Percentiles rank a stretch among this genome's conserved stretches.
Evolutionary conservation across 2,113 vertebrate genomes (phyloP).

Genomic region (Podocnemis expansa): DNA sequence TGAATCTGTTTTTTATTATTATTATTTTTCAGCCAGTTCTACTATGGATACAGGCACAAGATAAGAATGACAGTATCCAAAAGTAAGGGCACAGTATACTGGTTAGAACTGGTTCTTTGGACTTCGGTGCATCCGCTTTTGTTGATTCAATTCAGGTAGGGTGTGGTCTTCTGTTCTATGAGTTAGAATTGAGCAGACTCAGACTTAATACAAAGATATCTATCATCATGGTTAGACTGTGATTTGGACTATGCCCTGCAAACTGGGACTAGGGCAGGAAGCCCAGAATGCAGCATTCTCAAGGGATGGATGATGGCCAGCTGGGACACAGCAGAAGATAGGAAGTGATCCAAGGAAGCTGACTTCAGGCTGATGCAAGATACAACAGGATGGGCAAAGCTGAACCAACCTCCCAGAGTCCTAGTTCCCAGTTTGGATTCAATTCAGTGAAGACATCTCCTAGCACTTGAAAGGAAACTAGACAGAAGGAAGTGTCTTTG

Average conservation of each 20-base stretch:
- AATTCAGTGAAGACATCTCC: background rate
- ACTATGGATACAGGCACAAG: background rate
- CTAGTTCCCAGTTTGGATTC: background rate
- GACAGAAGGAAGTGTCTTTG: background rate
- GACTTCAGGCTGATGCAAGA: background rate
- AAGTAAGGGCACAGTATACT: background rate
- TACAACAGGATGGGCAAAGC: background rate
- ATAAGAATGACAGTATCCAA: background rate
- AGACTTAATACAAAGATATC: background rate
- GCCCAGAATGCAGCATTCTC: background rate
- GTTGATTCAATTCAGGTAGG: too few relatives aligned
- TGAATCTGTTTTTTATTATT: background rate
- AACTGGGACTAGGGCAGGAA: background rate
- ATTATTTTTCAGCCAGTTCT: background rate
- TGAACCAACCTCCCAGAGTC: background rate
- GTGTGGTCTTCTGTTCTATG: background rate
- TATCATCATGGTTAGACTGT: background rate
- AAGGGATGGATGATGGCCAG: background rate
- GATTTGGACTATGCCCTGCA: background rate
- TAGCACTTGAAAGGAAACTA: background rate
- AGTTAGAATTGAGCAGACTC: background rate
- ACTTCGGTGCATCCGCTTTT: background rate
- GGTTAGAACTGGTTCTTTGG: background rate
- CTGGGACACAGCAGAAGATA: background rate
- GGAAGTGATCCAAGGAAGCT: background rate